Evolutionary conservation across 2,113 vertebrate species (phyloP).

Genomic region (Narcine bancroftii): DNA sequence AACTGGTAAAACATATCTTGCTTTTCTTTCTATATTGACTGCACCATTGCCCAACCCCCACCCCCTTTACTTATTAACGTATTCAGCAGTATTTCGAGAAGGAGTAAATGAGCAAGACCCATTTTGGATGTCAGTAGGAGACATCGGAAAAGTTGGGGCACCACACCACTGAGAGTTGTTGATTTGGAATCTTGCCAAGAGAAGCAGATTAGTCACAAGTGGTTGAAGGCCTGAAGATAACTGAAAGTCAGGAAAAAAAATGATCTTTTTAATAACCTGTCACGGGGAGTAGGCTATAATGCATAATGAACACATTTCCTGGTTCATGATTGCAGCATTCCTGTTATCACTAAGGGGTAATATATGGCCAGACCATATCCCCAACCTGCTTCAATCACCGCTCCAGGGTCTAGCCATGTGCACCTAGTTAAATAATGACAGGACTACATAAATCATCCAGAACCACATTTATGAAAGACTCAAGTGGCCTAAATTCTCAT

Average conservation of each 20-base stretch:
- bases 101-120: not conserved
- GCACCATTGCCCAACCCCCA: not conserved
- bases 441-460: slow-evolving; percentile 5
- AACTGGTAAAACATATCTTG: not conserved
- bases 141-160: not conserved
- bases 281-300: not conserved
- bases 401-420: not conserved
- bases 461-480: not conserved
- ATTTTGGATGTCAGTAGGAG: not conserved
- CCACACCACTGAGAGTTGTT: not conserved
- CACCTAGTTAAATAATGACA: not conserved
- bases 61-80: not conserved
- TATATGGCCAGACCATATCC: not conserved
- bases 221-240: not conserved
- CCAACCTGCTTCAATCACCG: not conserved
- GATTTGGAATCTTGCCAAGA: not conserved
- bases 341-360: not conserved
- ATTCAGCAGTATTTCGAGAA: not conserved
- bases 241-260: not conserved
- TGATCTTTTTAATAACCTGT: not conserved
- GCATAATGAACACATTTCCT: not conserved
- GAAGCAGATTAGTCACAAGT: not conserved
- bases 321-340: not conserved
- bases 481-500: not conserved
- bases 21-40: not conserved